Conservation (phyloP, 2,888 invertebrate genomes). For the Lepeophtheirus nordmannii region DNA sequence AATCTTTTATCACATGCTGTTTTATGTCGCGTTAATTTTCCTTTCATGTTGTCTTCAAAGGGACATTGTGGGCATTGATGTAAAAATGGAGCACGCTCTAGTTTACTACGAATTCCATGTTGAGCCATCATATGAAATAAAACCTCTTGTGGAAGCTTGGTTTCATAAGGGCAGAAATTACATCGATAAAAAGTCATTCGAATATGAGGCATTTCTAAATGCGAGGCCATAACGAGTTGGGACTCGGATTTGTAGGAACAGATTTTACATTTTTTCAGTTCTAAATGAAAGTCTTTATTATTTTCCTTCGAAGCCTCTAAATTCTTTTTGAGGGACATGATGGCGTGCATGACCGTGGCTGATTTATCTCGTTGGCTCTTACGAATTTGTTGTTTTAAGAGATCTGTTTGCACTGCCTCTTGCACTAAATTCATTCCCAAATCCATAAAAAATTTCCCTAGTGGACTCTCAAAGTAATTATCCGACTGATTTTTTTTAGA, state of each 20-base stretch:
- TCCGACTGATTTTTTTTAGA: slow-evolving; percentile 15
- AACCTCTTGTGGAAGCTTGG: slow-evolving; percentile 66
- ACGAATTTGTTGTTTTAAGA: slow-evolving; percentile 67
- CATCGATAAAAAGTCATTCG: slow-evolving; percentile 58
- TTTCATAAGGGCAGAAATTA: slow-evolving; percentile 64
- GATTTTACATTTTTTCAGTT: slow-evolving; percentile 63
- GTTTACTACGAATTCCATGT: slow-evolving; percentile 63
- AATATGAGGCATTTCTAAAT: slow-evolving; percentile 80
- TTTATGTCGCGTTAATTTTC: slow-evolving; percentile 70
- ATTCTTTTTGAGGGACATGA: slow-evolving; percentile 64
- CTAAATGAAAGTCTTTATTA: slow-evolving; percentile 58
- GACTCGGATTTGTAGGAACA: slow-evolving; percentile 83
- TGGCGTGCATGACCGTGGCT: slow-evolving; percentile 53
- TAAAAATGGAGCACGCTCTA: slow-evolving; percentile 68
- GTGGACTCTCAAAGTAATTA: slow-evolving; percentile 66
- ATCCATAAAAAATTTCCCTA: slow-evolving; percentile 78
- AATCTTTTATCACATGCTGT: slow-evolving; percentile 76
- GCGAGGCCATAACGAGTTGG: slow-evolving; percentile 61
- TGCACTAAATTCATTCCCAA: slow-evolving; percentile 79
- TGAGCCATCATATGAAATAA: slow-evolving; percentile 78
- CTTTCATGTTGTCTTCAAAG: slow-evolving; percentile 83
- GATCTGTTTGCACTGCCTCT: slow-evolving; percentile 81
- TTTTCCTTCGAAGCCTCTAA: slow-evolving; percentile 70
- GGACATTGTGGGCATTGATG: slow-evolving; percentile 86
- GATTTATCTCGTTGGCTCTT: slow-evolving; percentile 47